Base-by-base conservation (phyloP, 2,888 invertebrate genomes). In the Plebejus argus region DNA sequence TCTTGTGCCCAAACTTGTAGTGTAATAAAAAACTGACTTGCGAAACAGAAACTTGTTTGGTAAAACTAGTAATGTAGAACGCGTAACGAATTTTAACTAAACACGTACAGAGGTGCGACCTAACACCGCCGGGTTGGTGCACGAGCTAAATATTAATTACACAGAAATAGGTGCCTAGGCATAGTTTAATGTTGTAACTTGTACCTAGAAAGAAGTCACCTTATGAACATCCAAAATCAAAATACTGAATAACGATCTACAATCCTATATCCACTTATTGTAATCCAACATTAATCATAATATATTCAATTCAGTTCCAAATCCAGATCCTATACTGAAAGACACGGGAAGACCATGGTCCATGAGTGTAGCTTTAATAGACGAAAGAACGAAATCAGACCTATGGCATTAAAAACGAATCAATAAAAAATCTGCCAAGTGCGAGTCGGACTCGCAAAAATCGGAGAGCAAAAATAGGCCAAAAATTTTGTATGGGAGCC, bases 1-100 rank as follows among this genome's bases (percentile, higher is more conserved):
- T 74, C 53, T 23, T 74, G 74, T 28, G 74, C 76, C 23, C 12
- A 45, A 72, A 49, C 72, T 39, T 72, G 74, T 53, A 28, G 18
- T 28, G 53, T 74, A 53, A 76, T 70, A 87, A 80, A 76, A 78
- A 80, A 77, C 74, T 77, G 77, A 80, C 81, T 85, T 83, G 83
- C 82, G 81, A 85, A 85, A 84, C 82, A 81, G 76, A 80, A 80
- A 78, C 79, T 75, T 77, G 78, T 76, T 81, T 76, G 78, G 81
- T 83, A 81, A 83, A 85, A 84, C 83, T 83, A 82, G 82, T 84
- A 84, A 85, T 85, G 81, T 84, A 81, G 86, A 84, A 85, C 84
- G 85, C 86, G 86, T 85, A 83, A 81, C 86, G 84, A 85, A 86
- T 86, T 85, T 84, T 83, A 85, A 83, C 83, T 82, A 84, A 86